Evolutionary conservation across 2,888 invertebrate species (phyloP), one percentile per base, ranked within the genome.

Genomic region (Athetis lepigone): DNA sequence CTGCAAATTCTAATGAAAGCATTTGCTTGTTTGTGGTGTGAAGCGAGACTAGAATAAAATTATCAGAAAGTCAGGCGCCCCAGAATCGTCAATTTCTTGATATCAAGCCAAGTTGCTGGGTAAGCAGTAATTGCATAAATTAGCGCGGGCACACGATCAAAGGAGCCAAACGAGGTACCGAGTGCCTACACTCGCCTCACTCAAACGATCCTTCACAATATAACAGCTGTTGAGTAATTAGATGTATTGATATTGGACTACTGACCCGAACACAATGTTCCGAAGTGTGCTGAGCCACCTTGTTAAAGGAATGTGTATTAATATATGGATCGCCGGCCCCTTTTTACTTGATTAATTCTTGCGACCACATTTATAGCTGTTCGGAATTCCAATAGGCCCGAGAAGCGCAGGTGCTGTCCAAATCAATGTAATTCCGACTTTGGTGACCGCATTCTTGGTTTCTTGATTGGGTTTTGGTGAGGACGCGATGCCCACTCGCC

Each of bases 71-170:
- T 59, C 58, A 33, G 52, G 49, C 60, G 40, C 75, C 60, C 61
- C 75, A 25, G 42, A 51, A 67, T 75, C 79, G 80, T 79, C 82
- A 80, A 54, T 85, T 84, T 84, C 83, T 82, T 84, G 80, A 85
- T 85, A 83, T 78, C 76, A 71, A 81, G 85, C 83, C 84, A 86
- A 84, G 79, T 80, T 72, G 76, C 79, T 77, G 81, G 83, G 82
- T 76, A 81, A 82, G 80, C 73, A 76, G 81, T 89, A 88, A 90
- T 89, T 89, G 86, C 85, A 88, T 88, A 87, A 88, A 89, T 88
- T 90, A 88, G 79, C 77, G 80, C 77, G 70, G 75, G 82, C 75
- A 80, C 79, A 83, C 80, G 86, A 86, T 88, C 88, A 88, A 88
- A 88, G 86, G 75, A 66, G 77, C 79, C 73, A 82, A 83, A 81